Evolutionary conservation across 2,797 vertebrate genomes (phyloP).

Genomic region (Glyptemys insculpta): DNA sequence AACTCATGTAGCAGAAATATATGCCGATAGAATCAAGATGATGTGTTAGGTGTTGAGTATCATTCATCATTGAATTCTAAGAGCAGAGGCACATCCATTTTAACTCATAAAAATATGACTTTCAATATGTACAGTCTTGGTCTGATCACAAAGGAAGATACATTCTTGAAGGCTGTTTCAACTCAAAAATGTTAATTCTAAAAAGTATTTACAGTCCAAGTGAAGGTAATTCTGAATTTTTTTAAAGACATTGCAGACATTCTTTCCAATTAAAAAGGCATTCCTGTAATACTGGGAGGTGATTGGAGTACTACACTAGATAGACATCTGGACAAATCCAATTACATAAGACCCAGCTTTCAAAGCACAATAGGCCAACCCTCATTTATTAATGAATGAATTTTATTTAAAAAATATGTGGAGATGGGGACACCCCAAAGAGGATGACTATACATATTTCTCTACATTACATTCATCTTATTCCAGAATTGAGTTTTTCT

Average conservation of each 20-base stretch:
- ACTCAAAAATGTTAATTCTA: background rate
- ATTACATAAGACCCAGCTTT: too few relatives aligned
- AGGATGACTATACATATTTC: too few relatives aligned
- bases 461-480: too few relatives aligned
- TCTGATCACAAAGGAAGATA: background rate
- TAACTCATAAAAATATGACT: background rate
- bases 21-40: background rate
- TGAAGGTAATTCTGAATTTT: background rate
- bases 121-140: background rate
- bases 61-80: background rate
- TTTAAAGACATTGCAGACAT: background rate
- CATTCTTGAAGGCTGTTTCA: background rate
- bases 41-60: background rate
- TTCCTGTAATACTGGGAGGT: too few relatives aligned
- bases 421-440: too few relatives aligned
- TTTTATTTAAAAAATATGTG: too few relatives aligned
- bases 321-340: too few relatives aligned
- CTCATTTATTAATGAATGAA: too few relatives aligned
- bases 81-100: background rate
- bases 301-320: too few relatives aligned
- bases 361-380: too few relatives aligned
- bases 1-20: background rate
- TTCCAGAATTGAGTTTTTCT: too few relatives aligned
- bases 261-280: background rate
- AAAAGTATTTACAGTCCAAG: background rate